Evolutionary conservation across 2,888 invertebrate species (phyloP), one percentile per base, ranked within the genome.

Genomic region (Torymus tubicola): DNA sequence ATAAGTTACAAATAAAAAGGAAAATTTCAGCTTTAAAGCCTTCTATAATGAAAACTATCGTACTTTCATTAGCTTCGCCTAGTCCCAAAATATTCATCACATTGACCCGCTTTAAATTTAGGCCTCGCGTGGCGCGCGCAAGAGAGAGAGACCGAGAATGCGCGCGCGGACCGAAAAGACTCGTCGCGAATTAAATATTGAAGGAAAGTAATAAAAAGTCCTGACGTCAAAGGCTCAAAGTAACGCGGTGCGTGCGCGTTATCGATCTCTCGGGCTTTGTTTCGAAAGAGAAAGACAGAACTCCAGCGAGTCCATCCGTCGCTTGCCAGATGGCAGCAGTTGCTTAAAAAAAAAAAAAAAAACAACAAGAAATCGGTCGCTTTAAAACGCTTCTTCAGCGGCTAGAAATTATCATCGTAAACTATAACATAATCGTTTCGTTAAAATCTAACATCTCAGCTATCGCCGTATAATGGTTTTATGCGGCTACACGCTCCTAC

Each of bases 191-290:
- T 71, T 52, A 63, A 71, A 71, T 71, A 60, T 61, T 61, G 12
- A 61, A 50, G 24, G 21, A 53, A 24, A 24, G 63, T 55, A 72
- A 72, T 72, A 72, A 72, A 72, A 63, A 63, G 72, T 63, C 53
- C 63, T 72, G 72, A 72, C 72, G 72, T 72, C 72, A 69, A 21
- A 14, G 14, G 63, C 72, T 61, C 63, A n/a, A 69, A 70, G 70
- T 72, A 63, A 63, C 53, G 24, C 24, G n/a, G 58, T 24, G 71
- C 14, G 61, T 16, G 18, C 53, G 13, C 57, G 10, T 50, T 52
- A 61, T 61, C 71, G 71, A 18, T 16, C 18, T 12, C 42, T 55
- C 24, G 24, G 16, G 18, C 18, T 68, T 58, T 60, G 70, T 60
- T 71, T 60, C 61, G 24, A 24, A 24, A 24, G 24, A 24, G 24